Percentiles rank a stretch among this genome's conserved stretches.
phyloP scores from a whole-genome alignment of 2,113 vertebrate genomes.

The Mesitornis unicolor region DNA sequence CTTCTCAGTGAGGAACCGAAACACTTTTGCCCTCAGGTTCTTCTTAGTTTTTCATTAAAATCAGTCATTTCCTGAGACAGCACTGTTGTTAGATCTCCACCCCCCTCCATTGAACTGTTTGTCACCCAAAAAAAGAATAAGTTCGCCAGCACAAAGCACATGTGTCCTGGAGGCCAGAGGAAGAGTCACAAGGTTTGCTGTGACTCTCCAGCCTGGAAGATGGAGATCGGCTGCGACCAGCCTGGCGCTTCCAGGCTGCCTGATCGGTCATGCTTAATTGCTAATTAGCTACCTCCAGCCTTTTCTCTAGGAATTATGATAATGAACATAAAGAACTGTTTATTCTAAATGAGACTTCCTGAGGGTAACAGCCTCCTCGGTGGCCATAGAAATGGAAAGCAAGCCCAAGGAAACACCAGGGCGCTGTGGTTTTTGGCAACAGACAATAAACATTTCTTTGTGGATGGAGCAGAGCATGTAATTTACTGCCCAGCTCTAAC shows the following conservation, averaged over 20 bases:
- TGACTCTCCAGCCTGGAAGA: not conserved
- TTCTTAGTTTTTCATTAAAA: not conserved
- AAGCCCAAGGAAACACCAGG: conserved; percentile 51
- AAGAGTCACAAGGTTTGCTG: not conserved
- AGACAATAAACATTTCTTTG: conserved; percentile 55
- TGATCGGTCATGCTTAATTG: not conserved
- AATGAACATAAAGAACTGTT: conserved; percentile 43
- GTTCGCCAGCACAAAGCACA: not conserved
- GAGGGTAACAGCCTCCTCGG: conserved; percentile 46
- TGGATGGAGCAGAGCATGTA: conserved; percentile 43
- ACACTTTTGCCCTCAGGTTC: not conserved
- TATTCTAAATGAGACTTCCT: conserved; percentile 52
- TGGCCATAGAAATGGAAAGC: conserved; percentile 55
- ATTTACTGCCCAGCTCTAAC: conserved; percentile 56
- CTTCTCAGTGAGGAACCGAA: not conserved
- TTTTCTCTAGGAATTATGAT: conserved; percentile 19
- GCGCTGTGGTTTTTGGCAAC: conserved; percentile 67
- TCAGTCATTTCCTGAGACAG: not conserved
- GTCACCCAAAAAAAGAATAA: not conserved
- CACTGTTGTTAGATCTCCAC: not conserved
- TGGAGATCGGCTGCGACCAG: not conserved
- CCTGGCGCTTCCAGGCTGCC: not conserved
- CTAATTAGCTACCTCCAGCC: conserved; percentile 25
- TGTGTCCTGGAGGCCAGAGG: not conserved
- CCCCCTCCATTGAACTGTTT: not conserved